Conservation (phyloP, 2,113 vertebrate species). For the Lonchura striata region DNA sequence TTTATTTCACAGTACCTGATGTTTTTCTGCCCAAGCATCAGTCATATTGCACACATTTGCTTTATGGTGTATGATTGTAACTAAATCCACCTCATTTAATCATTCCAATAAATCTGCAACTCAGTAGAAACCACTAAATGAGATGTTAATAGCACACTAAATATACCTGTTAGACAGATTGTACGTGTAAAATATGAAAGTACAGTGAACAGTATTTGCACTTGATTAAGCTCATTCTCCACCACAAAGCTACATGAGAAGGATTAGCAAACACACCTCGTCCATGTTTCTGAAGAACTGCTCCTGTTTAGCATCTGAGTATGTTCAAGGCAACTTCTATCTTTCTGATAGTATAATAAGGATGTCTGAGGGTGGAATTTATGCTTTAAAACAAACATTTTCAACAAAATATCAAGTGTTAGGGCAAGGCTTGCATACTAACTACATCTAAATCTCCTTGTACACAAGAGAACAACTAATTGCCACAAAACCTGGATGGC, state of each 20-base stretch:
- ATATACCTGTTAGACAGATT: neutral
- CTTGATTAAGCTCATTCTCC: neutral
- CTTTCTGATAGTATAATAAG: neutral
- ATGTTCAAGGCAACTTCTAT: neutral
- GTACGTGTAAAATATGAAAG: neutral
- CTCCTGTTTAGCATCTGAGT: neutral
- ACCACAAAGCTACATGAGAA: accelerated
- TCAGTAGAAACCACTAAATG: neutral
- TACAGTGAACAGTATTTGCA: neutral
- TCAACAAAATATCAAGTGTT: neutral
- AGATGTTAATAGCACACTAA: slow-evolving; percentile 9
- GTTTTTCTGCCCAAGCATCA: neutral
- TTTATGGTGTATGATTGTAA: neutral
- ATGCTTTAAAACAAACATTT: neutral
- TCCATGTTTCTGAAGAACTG: neutral
- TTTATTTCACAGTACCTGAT: neutral
- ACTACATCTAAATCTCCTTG: neutral
- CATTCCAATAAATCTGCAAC: neutral
- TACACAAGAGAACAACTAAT: neutral
- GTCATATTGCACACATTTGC: neutral
- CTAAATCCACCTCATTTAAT: slow-evolving; percentile 23
- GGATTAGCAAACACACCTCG: neutral
- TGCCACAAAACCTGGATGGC: neutral
- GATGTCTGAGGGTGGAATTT: neutral
- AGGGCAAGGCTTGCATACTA: neutral